These are phyloP conservation scores for Pangasius sanitwongsei DNA, from an alignment of 2,797 vertebrate genomes.

Conservation along the genomic window DNA sequence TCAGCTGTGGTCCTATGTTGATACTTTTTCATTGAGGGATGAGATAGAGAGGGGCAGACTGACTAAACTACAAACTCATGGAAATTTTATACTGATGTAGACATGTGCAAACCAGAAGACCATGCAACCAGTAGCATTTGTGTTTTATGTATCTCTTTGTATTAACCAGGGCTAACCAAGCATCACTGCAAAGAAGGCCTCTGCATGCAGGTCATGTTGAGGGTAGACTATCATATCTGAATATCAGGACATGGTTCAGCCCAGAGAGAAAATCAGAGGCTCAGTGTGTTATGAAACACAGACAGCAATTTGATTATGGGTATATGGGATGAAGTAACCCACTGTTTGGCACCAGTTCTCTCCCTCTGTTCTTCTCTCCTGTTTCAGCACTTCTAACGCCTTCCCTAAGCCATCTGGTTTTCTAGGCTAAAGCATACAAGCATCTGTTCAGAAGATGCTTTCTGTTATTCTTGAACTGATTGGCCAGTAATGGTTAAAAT, in stretches of 20 bases:
- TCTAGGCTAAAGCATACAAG: not conserved
- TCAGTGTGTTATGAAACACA: slow-evolving; percentile 10
- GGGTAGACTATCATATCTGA: slow-evolving; percentile 5
- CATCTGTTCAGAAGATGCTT: slow-evolving; percentile 13
- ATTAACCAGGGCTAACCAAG: not conserved
- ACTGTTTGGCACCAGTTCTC: slow-evolving; percentile 8
- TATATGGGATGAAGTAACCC: slow-evolving; percentile 4
- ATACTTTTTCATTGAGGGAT: not conserved
- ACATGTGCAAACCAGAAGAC: not conserved
- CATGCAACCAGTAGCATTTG: not conserved
- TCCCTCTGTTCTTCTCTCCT: not conserved
- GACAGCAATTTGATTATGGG: slow-evolving; percentile 26
- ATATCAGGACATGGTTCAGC: slow-evolving; percentile 10
- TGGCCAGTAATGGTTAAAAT: not conserved
- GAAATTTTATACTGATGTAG: not conserved
- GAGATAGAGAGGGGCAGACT: not conserved
- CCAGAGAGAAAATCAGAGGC: slow-evolving; percentile 20
- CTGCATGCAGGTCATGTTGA: slow-evolving; percentile 5
- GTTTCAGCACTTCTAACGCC: not conserved
- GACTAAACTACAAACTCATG: not conserved
- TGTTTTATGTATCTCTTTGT: not conserved
- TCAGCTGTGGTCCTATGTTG: not conserved
- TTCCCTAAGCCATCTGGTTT: slow-evolving; percentile 1
- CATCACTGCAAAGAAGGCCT: not conserved
- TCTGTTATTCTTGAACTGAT: slow-evolving; percentile 9